These are phyloP conservation scores for Salarias fasciatus DNA, from an alignment of 2,797 vertebrate genomes.

Conservation along the genomic window DNA sequence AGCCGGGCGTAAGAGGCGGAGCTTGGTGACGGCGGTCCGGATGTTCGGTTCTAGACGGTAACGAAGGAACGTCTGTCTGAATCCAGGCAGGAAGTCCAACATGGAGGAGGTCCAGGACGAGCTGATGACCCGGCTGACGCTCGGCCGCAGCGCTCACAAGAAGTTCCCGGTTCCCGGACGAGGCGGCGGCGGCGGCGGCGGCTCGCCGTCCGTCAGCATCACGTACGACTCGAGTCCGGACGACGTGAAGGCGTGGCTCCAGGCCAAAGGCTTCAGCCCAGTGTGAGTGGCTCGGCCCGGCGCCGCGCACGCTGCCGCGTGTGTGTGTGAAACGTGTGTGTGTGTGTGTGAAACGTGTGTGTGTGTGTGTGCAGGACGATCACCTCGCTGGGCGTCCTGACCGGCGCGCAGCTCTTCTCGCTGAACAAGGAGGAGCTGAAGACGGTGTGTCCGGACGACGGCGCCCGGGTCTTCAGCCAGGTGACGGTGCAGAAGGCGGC, in stretches of 20 bases:
- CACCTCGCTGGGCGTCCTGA: constrained; percentile 93
- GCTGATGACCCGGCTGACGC: constrained; percentile 91
- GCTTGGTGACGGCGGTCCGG: too few relatives aligned
- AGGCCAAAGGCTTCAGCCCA: constrained; percentile 92
- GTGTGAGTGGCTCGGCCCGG: constrained; percentile 89
- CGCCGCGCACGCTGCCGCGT: too few relatives aligned
- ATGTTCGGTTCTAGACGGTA: too few relatives aligned
- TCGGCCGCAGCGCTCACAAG: constrained; percentile 92
- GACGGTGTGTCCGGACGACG: constrained; percentile 93
- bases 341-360: background rate
- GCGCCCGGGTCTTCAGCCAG: constrained; percentile 93
- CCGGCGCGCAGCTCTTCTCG: constrained; percentile 96
- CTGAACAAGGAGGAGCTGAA: constrained; percentile 97
- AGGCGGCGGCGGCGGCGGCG: constrained; percentile 65
- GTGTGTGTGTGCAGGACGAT: constrained; percentile 83
- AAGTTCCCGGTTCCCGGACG: constrained; percentile 83
- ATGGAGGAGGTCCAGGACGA: constrained; percentile 99
- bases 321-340: too few relatives aligned
- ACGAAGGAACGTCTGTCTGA: background rate
- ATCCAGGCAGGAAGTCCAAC: constrained; percentile 93
- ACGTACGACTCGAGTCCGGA: constrained; percentile 88
- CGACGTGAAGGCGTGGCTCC: constrained; percentile 89
- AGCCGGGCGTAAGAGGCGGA: background rate
- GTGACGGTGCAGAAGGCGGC: constrained; percentile 95
- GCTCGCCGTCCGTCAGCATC: constrained; percentile 80